Base-by-base conservation (phyloP, 1,140 invertebrate species). In the Drosophila busckii region DNA sequence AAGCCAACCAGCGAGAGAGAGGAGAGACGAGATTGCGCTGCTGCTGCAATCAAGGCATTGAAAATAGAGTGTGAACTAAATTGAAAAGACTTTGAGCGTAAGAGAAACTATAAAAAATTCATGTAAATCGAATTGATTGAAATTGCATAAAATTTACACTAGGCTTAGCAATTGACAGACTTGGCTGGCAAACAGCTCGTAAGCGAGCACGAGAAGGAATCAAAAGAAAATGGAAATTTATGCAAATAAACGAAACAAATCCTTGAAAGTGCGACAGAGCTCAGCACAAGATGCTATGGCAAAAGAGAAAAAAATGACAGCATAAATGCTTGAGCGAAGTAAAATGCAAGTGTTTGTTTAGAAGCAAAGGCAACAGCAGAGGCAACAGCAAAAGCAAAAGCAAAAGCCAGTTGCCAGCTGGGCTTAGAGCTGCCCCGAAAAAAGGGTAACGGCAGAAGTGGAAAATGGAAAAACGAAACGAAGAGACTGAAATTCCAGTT, bases 191-290 rank as follows among this genome's bases (percentile, higher is more conserved):
- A 49, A 22, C n/a, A 10, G 26, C 28, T 12, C 10, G 16, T 13
- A 19, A 17, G 9, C 16, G 13, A 6, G 22, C 28, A 31, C 19
- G 9, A 10, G 40, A 23, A 29, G 8, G 22, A 37, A 10, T 12
- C 25, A 12, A 44, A 62, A 44, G 45, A 73, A 80, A 73, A 69
- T 83, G 60, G 61, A 82, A 82, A 82, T 83, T 70, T 82, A 82
- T 82, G 75, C 69, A 82, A 82, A 83, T 75, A 66, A 83, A 75
- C 69, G 76, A 82, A 82, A 75, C 70, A 83, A 82, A 82, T 82
- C 76, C 76, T 66, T 63, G 64, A 59, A 67, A 70, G 78, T 76
- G 45, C 53, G 38, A 48, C 29, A 35, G 10, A 38, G 46, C 34
- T 9, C 23, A 46, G 16, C 10, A 8, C 15, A 45, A n/a, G n/a